Evolutionary conservation across 2,113 vertebrate genomes (phyloP), one percentile per base, ranked within the genome.

Genomic region (Lasiurus cinereus): DNA sequence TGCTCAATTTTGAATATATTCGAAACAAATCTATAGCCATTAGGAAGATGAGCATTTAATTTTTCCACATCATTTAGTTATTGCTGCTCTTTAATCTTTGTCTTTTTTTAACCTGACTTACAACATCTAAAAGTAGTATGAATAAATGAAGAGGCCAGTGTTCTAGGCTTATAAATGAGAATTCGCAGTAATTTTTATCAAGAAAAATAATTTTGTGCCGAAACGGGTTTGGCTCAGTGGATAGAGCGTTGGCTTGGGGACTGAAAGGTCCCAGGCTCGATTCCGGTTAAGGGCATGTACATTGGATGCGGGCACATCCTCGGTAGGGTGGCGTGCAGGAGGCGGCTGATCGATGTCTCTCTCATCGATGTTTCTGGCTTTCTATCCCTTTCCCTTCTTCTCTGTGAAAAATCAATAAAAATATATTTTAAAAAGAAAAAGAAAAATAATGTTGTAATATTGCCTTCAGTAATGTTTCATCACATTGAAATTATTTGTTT

Each of bases 381-480:
- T 39, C 39, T 39, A 39, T 39, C 39, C 39, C 39, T 39, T 39
- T 39, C 39, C 39, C 39, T 39, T 39, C 39, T 5, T 39, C 39
- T 39, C 39, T 39, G 39, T 39, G 39, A 39, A 39, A 39, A 39
- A 39, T 39, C 39, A 39, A 39, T 39, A 39, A 39, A 39, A 39
- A 3, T 39, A 39, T 39, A 39, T 39, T 39, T 39, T 3, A 39
- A 39, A 39, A 39, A 39, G 5, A 39, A 39, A 39, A 39, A 39
- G 39, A 39, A 39, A 39, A 39, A 39, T 3, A 39, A 39, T 72
- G 13, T 70, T 76, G 46, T 22, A 66, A 29, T 83, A n/a, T 6
- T 64, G 6, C 31, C 88, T 33, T 91, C 77, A 94, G 24, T 96
- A 85, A 64, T 72, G 52, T 88, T 72, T 93, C 22, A 66, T 15